These are phyloP conservation scores for Calidris pygmaea DNA, from an alignment of 2,113 vertebrate genomes.

Conservation along the genomic window DNA sequence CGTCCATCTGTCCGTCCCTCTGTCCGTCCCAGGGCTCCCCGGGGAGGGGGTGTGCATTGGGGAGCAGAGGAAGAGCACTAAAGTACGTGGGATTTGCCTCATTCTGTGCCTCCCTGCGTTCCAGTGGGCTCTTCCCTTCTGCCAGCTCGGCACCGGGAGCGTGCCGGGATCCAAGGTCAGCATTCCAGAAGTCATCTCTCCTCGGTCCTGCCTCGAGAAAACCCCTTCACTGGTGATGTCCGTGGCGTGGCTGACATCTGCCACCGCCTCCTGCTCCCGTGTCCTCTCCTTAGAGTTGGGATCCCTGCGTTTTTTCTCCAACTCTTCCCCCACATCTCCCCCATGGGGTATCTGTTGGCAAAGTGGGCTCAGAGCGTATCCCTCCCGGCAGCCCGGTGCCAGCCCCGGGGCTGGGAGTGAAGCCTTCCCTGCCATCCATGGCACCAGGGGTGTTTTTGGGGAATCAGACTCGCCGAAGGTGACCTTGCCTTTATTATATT, in stretches of 20 bases:
- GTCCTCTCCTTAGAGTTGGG: neutral
- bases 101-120: neutral
- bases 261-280: accelerated
- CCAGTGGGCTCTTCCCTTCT: neutral
- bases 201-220: neutral
- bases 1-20: accelerated
- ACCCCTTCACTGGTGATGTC: neutral
- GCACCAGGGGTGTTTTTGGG: neutral
- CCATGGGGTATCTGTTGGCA: accelerated
- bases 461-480: neutral
- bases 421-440: neutral
- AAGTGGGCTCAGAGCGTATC: neutral
- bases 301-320: neutral
- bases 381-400: neutral
- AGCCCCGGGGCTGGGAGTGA: too few species aligned
- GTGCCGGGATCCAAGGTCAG: neutral
- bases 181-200: neutral
- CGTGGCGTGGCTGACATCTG: neutral
- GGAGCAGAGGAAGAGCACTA: neutral
- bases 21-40: neutral
- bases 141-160: accelerated
- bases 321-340: neutral
- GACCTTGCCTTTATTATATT: neutral
- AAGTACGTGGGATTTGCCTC: accelerated
- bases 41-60: neutral